phyloP scores from a whole-genome alignment of 2,888 invertebrate species.

The Philopedon plagiatum region DNA sequence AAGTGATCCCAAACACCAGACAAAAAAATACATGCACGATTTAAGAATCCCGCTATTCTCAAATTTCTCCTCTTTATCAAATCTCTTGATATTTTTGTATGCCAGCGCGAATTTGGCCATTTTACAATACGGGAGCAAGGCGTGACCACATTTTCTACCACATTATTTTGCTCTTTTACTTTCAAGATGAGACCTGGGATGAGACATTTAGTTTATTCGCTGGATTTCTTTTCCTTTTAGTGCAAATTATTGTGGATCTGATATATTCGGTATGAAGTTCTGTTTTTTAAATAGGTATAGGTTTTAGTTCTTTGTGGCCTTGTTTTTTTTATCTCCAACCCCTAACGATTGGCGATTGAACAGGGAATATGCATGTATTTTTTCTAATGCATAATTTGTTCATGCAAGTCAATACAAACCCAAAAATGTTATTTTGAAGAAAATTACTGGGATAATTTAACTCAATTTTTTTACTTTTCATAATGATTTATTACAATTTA shows the following conservation, averaged over 20 bases:
- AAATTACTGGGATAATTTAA: no score
- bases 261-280: background rate
- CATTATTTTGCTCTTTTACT: slow-evolving; percentile 46
- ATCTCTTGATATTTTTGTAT: slow-evolving; percentile 42
- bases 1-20: background rate
- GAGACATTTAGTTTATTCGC: slow-evolving; percentile 44
- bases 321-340: no score
- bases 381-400: no score
- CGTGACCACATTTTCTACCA: slow-evolving; percentile 48
- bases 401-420: no score
- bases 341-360: no score
- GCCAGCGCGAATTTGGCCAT: slow-evolving; percentile 43
- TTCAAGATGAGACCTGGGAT: slow-evolving; percentile 30
- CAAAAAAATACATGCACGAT: slow-evolving; percentile 10
- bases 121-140: slow-evolving; percentile 44
- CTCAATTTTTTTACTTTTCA: no score
- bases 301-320: no score
- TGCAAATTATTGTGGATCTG: slow-evolving; percentile 5
- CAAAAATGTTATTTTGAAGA: no score
- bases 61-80: slow-evolving; percentile 31
- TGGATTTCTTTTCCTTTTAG: slow-evolving; percentile 11
- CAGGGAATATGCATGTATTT: no score
- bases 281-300: background rate
- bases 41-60: slow-evolving; percentile 23
- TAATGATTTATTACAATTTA: no score